A percentile compares a stretch with the other conserved stretches of the same genome.
Conservation (phyloP, 1,140 invertebrate genomes). For the Neodiprion virginianus region DNA sequence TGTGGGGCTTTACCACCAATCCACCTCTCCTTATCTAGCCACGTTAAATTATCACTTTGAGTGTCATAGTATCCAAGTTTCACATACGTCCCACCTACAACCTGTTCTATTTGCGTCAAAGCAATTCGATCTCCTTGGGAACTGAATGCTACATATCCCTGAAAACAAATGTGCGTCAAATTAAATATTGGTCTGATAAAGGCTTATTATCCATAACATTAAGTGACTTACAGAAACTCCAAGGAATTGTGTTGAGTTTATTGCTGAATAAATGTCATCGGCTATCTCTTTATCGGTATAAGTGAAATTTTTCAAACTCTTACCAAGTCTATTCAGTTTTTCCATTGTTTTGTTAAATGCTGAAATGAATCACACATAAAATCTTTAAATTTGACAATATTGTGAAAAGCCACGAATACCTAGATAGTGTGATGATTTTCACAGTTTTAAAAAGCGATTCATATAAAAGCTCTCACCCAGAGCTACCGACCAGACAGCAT, state of each 20-base stretch:
- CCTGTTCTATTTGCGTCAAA: conserved; percentile 98
- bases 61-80: conserved; percentile 97
- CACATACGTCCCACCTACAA: conserved; percentile 93
- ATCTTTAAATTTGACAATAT: conserved; percentile 17
- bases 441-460: neutral
- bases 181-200: neutral
- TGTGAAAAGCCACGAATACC: neutral
- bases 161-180: conserved; percentile 37
- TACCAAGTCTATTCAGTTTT: conserved; percentile 77
- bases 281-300: conserved; percentile 95
- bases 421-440: too few species aligned
- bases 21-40: conserved; percentile 91
- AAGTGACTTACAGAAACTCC: conserved; percentile 89
- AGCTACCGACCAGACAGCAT: conserved; percentile 98
- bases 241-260: conserved; percentile 96
- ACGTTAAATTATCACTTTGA: conserved; percentile 92
- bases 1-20: conserved; percentile 87
- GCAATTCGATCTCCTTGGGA: conserved; percentile 98
- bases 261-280: conserved; percentile 94
- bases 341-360: conserved; percentile 98
- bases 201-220: conserved; percentile 4
- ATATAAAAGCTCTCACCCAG: conserved; percentile 68
- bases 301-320: conserved; percentile 94
- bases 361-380: conserved; percentile 41
- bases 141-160: conserved; percentile 94